Conservation (phyloP, 2,113 vertebrate species). For the Mobula birostris region DNA sequence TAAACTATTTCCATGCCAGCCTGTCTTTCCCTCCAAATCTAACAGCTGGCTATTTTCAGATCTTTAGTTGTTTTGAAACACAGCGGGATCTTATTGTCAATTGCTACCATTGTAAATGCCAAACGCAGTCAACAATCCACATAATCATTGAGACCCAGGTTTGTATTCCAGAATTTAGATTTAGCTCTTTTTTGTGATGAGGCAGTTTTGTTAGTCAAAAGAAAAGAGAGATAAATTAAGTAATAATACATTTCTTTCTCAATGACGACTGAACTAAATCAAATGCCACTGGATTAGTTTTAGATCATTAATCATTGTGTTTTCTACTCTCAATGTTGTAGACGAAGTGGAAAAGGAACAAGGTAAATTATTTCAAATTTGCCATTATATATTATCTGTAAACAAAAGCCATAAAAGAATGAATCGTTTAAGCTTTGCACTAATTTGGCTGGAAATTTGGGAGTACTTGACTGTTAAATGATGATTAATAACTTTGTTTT, state of each 20-base stretch:
- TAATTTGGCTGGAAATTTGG: neutral
- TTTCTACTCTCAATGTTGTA: neutral
- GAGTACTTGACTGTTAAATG: neutral
- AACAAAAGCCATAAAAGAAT: neutral
- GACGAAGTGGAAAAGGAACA: neutral
- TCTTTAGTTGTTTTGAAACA: neutral
- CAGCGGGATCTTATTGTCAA: neutral
- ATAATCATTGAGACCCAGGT: too few species aligned
- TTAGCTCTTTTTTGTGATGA: neutral
- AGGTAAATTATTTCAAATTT: slow-evolving; percentile 9
- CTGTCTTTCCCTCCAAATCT: neutral
- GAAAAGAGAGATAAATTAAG: neutral
- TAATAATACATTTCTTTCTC: neutral
- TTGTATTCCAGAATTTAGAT: too few species aligned
- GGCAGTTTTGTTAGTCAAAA: neutral
- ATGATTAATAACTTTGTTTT: slow-evolving; percentile 9
- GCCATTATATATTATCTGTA: neutral
- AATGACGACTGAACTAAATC: neutral
- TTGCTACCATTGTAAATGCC: neutral
- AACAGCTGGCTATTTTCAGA: neutral
- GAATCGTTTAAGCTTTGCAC: neutral
- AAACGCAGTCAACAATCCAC: too few species aligned
- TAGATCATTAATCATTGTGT: neutral
- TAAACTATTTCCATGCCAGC: neutral
- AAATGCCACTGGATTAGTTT: neutral